Evolutionary conservation across 2,888 invertebrate species (phyloP), one percentile per base, ranked within the genome.

Genomic region (Orthosia gothica): DNA sequence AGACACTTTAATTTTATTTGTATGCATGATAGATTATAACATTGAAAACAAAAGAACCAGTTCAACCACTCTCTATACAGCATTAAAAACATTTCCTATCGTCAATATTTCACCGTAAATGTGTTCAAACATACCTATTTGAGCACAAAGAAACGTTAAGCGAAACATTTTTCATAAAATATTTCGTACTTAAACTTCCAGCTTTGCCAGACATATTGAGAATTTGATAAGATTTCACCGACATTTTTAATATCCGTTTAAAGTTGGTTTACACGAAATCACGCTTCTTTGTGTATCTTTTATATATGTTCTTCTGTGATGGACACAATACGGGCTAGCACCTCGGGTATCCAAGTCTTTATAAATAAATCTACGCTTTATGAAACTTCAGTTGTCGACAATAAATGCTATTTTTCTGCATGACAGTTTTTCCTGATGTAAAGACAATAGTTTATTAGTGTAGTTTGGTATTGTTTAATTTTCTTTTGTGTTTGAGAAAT

Each of bases 201-300:
- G 66, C 66, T 50, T 26, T 52, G 57, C 49, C 78, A 70, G 72
- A 75, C 79, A 63, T 75, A 81, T 75, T 78, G 79, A 66, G 55
- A 70, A 61, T 59, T 65, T 67, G 64, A 70, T 70, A 82, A 80
- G 82, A 83, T 81, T 70, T 78, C 20, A 63, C 75, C 65, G 76
- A 80, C 83, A 66, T 82, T 78, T 86, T 83, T 84, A 84, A 87
- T 87, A 86, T 87, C 86, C 81, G 84, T 76, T 75, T 54, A 62
- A 65, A 71, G 75, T 71, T 63, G 54, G 71, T 72, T 78, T 72
- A 62, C 69, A 67, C 72, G 55, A 73, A 79, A 80, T 81, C 75
- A 81, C 66, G 76, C 70, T 72, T 59, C 79, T 79, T 85, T 74
- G 70, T 74, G 69, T 77, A 70, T 69, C 65, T 62, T 69, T 54